Percentiles rank a stretch among this genome's conserved stretches.
Evolutionary conservation across 1,140 invertebrate species (phyloP).

Genomic region (Anadara kagoshimensis): DNA sequence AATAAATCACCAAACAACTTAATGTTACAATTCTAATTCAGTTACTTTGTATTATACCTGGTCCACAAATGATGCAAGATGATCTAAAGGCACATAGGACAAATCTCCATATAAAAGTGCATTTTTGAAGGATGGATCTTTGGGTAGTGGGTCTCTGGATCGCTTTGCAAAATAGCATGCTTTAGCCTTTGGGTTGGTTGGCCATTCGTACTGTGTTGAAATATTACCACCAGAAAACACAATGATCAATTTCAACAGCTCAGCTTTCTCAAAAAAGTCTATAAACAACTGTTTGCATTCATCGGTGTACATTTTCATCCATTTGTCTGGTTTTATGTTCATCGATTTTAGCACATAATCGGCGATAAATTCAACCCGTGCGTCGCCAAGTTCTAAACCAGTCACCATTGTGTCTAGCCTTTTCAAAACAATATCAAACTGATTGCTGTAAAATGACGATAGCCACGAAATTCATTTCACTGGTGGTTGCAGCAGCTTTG

Average conservation of each 20-base stretch:
- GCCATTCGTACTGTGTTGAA: conserved; percentile 76
- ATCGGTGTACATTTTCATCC: conserved; percentile 87
- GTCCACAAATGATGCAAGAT: conserved; percentile 91
- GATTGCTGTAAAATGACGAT: too few species aligned
- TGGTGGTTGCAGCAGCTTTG: too few species aligned
- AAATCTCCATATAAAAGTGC: conserved; percentile 91
- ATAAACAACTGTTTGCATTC: conserved; percentile 86
- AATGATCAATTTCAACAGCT: conserved; percentile 66
- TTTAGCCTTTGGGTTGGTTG: conserved; percentile 82
- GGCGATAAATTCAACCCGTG: conserved; percentile 88
- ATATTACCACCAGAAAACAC: conserved; percentile 62
- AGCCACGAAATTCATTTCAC: too few species aligned
- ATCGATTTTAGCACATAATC: conserved; percentile 90
- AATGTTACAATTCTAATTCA: too few species aligned
- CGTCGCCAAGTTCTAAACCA: conserved; percentile 77
- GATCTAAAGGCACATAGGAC: conserved; percentile 90
- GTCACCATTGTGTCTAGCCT: too few species aligned
- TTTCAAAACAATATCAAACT: too few species aligned
- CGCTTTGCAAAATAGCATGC: conserved; percentile 92
- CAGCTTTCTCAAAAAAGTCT: conserved; percentile 88
- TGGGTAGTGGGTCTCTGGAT: conserved; percentile 80
- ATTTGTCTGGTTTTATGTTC: conserved; percentile 95
- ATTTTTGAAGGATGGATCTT: conserved; percentile 80
- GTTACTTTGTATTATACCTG: conserved; percentile 83
- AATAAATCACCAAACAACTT: too few species aligned